These are phyloP conservation scores for Blastobasis adustella DNA, from an alignment of 2,888 invertebrate genomes.

Conservation along the genomic window DNA sequence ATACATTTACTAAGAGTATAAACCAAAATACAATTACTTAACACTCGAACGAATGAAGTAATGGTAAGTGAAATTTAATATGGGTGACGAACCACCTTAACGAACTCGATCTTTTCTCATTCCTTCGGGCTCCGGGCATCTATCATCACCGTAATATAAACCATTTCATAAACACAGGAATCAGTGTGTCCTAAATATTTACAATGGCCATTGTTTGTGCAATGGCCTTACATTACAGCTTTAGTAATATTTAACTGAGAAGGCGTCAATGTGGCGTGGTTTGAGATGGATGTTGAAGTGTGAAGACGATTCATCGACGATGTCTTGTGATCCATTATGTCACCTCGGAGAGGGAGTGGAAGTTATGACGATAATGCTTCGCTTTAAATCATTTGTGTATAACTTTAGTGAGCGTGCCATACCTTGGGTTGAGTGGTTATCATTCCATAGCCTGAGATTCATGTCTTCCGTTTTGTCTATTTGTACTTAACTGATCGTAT, in stretches of 20 bases:
- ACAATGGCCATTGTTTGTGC: conserved; percentile 3
- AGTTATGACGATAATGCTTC: conserved; percentile 42
- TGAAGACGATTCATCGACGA: neutral
- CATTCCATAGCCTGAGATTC: conserved; percentile 16
- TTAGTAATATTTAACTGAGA: conserved; percentile 9
- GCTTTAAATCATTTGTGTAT: conserved; percentile 48
- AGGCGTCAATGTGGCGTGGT: conserved; percentile 19
- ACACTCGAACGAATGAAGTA: no score
- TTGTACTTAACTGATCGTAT: no score
- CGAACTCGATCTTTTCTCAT: neutral
- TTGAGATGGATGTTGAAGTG: conserved; percentile 13
- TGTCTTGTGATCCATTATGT: neutral
- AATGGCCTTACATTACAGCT: conserved; percentile 12
- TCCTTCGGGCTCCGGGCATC: neutral
- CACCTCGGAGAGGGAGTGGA: conserved; percentile 30
- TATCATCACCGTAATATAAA: neutral
- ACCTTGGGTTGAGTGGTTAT: conserved; percentile 31
- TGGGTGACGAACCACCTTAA: no score
- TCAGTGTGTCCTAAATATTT: conserved; percentile 17
- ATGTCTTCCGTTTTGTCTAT: neutral
- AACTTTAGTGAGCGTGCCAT: conserved; percentile 63
- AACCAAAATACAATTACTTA: no score
- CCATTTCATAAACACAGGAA: conserved; percentile 26
- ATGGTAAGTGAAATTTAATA: no score
- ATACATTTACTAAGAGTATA: no score